A percentile compares a stretch with the other conserved stretches of the same genome.
phyloP scores from a whole-genome alignment of 2,113 vertebrate genomes.

The Halcyon malimbica region DNA sequence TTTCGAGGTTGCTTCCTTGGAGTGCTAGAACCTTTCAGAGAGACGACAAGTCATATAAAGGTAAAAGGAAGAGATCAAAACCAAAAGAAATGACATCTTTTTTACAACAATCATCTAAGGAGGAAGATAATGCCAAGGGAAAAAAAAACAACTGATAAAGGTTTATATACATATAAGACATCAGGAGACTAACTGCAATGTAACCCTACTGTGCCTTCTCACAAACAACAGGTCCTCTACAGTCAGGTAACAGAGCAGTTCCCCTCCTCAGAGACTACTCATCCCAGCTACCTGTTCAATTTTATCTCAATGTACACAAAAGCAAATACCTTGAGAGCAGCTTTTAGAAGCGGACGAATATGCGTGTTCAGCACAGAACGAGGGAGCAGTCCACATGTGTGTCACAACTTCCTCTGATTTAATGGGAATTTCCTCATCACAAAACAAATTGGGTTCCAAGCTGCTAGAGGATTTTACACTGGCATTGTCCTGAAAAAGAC shows the following conservation, averaged over 20 bases:
- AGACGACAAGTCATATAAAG: neutral
- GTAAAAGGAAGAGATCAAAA: neutral
- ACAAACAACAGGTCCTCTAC: neutral
- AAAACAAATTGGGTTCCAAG: slow-evolving; percentile 90
- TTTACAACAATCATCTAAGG: neutral
- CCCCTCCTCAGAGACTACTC: neutral
- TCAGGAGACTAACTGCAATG: neutral
- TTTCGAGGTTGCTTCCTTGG: slow-evolving; percentile 96
- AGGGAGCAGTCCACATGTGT: slow-evolving; percentile 96
- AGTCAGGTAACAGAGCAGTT: neutral
- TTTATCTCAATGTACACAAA: neutral
- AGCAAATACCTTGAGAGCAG: slow-evolving; percentile 88
- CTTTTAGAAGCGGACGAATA: slow-evolving; percentile 98
- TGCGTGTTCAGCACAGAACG: slow-evolving; percentile 95
- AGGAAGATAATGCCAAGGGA: neutral
- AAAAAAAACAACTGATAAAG: neutral
- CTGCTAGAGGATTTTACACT: slow-evolving; percentile 92
- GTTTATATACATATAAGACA: neutral
- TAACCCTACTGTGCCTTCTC: neutral
- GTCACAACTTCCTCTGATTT: slow-evolving; percentile 99
- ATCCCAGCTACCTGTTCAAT: too few relatives aligned
- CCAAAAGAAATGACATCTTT: neutral
- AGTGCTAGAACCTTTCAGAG: slow-evolving; percentile 82
- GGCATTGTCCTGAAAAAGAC: slow-evolving; percentile 86
- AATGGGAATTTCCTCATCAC: slow-evolving; percentile 97